Percentiles rank a stretch among this genome's conserved stretches.
phyloP scores from a whole-genome alignment of 2,888 invertebrate genomes.

The Ichneumoninae sp. region DNA sequence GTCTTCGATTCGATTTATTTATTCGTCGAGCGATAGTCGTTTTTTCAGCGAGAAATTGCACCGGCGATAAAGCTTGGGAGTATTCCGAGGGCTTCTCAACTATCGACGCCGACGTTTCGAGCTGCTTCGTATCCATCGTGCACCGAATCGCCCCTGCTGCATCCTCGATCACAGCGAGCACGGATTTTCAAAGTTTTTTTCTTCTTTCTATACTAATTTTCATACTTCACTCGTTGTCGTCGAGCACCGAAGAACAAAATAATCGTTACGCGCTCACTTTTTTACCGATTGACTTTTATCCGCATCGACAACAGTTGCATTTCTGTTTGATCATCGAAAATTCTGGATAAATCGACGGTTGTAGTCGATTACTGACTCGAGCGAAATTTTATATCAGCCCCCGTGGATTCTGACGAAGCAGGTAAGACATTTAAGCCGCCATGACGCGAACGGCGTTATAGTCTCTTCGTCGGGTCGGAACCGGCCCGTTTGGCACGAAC shows the following conservation, averaged over 20 bases:
- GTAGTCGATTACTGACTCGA: not conserved
- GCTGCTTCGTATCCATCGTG: conserved; percentile 35
- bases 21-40: not conserved
- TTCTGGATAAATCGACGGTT: not conserved
- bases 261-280: not conserved
- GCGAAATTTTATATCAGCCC: not conserved
- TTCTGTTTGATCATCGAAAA: not conserved
- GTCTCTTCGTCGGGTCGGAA: conserved; percentile 46
- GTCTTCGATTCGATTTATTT: conserved; percentile 7
- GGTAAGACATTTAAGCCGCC: conserved; percentile 62
- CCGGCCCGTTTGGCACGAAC: conserved; percentile 52
- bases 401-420: conserved; percentile 30
- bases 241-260: not conserved
- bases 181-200: not conserved
- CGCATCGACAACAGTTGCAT: not conserved
- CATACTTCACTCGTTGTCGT: not conserved
- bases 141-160: not conserved
- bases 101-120: conserved; percentile 45
- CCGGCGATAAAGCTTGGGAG: conserved; percentile 7
- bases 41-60: conserved; percentile 14
- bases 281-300: not conserved
- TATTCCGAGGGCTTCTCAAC: conserved; percentile 39
- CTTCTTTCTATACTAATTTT: not conserved
- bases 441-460: conserved; percentile 30
- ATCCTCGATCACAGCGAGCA: not conserved